Conservation (phyloP, 2,113 vertebrate genomes). For the Centropus unirufus region DNA sequence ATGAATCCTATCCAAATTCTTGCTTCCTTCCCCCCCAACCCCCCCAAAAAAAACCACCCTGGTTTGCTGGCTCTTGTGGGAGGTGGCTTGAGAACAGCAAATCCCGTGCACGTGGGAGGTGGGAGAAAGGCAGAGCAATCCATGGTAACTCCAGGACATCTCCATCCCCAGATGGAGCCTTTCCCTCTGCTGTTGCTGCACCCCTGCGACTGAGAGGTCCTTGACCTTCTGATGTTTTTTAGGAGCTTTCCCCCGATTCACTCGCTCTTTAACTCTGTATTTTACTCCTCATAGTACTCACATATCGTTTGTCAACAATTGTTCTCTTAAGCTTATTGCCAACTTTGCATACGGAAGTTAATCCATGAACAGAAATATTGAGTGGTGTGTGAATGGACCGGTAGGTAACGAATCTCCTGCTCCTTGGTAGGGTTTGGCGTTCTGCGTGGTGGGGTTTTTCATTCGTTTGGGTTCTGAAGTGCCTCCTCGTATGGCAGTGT, state of each 20-base stretch:
- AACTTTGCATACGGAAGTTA: not conserved
- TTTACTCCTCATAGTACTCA: not conserved
- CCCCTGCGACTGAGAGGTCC: not conserved
- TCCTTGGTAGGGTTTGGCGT: not conserved
- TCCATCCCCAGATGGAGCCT: not conserved
- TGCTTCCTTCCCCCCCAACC: accelerated
- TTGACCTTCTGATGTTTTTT: not conserved
- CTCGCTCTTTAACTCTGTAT: not conserved
- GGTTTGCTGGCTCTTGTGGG: not conserved
- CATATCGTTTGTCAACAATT: not conserved
- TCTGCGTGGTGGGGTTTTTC: not conserved
- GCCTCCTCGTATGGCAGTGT: not conserved
- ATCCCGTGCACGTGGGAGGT: conserved; percentile 9
- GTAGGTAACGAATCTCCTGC: not conserved
- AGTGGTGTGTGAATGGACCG: not conserved
- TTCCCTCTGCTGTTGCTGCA: not conserved
- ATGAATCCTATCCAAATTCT: conserved; percentile 26
- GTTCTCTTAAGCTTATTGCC: not conserved
- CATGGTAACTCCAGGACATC: not conserved
- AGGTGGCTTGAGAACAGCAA: conserved; percentile 35
- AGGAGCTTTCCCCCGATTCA: not conserved
- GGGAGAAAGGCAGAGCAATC: conserved; percentile 27
- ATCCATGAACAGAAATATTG: not conserved
- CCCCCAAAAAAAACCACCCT: not conserved
- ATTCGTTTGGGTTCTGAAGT: not conserved